Base-by-base conservation (phyloP, 2,888 invertebrate genomes). In the Lottia scabra region DNA sequence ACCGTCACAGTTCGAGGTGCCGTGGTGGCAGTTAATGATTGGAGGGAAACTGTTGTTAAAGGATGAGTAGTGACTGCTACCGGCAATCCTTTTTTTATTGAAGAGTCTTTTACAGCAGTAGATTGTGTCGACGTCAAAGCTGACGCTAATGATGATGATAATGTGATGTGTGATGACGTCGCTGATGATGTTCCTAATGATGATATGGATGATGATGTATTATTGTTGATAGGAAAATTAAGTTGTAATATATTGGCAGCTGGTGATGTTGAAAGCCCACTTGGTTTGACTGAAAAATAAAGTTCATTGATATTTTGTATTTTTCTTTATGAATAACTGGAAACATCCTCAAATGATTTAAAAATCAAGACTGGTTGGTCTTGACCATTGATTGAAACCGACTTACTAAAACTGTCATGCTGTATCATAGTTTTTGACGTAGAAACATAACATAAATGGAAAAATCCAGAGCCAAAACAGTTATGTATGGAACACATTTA, bases 241-340 rank as follows among this genome's bases (percentile, higher is more conserved):
- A 89, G 81, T 79, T 87, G 87, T 16, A 88, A 80, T 16, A 88
- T 83, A 71, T 83, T 85, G 68, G 86, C 87, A 68, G 87, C 86
- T 64, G 87, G 87, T 56, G 85, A 85, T 15, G 87, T 87, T 79
- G 87, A 87, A 78, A 88, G 83, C 70, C 85, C 86, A 75, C 81
- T 78, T 71, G 81, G 75, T 82, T 85, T 85, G 77, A 75, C 87
- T 87, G 81, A 27, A 81, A 79, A 26, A 66, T 62, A 66, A 63
- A 65, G 63, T 13, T 30, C 30, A 30, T 30, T 30, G 30, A 30
- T 30, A 30, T 4, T 2, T 30, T 30, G n/a, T n/a, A n/a, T n/a
- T n/a, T n/a, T n/a, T n/a, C n/a, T n/a, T n/a, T n/a, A n/a, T n/a
- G n/a, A n/a, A n/a, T 44, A 68, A 64, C n/a, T 26, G 19, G 10